phyloP scores from a whole-genome alignment of 2,113 vertebrate genomes.

The Theristicus caerulescens region DNA sequence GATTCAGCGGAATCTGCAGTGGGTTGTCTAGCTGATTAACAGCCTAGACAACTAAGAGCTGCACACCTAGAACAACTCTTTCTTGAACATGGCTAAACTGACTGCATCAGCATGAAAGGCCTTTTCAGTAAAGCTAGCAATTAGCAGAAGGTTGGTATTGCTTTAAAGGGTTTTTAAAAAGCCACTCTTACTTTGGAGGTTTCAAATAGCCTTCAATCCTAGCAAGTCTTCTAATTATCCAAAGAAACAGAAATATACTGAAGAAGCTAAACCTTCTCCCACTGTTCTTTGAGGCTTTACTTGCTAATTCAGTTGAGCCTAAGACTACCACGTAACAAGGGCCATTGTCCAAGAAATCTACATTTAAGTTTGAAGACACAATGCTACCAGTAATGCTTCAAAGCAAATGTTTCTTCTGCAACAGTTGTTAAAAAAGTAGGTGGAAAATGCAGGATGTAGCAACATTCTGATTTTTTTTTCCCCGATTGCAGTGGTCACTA shows the following conservation, averaged over 20 bases:
- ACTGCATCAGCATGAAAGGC: neutral
- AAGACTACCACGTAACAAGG: neutral
- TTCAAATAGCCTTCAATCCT: neutral
- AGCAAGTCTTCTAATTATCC: neutral
- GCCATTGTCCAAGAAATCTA: neutral
- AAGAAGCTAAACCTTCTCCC: neutral
- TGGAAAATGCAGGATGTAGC: neutral
- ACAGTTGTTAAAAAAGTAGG: neutral
- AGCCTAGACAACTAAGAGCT: neutral
- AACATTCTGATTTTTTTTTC: neutral
- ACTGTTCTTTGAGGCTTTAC: neutral
- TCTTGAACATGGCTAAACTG: neutral
- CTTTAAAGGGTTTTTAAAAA: neutral
- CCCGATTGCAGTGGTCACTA: fast-evolving
- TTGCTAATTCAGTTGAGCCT: neutral
- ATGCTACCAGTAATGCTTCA: neutral
- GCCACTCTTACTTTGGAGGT: neutral
- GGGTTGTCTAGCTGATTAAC: neutral
- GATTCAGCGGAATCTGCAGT: neutral
- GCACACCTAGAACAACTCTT: neutral
- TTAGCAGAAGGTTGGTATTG: neutral
- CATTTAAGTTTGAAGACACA: neutral
- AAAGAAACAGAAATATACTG: neutral
- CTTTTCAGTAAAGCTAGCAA: neutral
- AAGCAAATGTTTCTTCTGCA: neutral